phyloP scores from a whole-genome alignment of 2,888 invertebrate genomes.

The Drosophila algonquin region DNA sequence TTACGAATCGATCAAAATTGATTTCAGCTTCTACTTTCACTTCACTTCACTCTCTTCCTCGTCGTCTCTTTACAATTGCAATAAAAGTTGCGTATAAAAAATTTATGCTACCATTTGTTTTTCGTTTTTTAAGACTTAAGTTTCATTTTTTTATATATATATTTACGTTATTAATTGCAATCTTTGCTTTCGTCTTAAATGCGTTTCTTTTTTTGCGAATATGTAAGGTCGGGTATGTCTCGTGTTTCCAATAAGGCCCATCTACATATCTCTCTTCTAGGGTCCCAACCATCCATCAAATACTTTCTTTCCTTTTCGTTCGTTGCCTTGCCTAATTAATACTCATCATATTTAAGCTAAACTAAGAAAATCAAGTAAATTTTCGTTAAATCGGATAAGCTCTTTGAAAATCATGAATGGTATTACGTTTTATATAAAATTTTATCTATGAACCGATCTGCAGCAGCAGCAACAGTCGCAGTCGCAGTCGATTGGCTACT shows the following conservation, averaged over 20 bases:
- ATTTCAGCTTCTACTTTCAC: constrained; percentile 32
- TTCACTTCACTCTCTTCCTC: background rate
- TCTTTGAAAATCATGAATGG: constrained; percentile 41
- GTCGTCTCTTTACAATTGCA: constrained; percentile 66
- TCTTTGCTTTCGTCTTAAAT: constrained; percentile 64
- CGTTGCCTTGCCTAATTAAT: constrained; percentile 60
- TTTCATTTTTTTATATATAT: constrained; percentile 46
- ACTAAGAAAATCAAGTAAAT: constrained; percentile 63
- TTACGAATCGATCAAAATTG: constrained; percentile 54
- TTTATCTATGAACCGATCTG: constrained; percentile 62
- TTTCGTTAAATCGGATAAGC: constrained; percentile 41
- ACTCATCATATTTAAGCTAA: constrained; percentile 55
- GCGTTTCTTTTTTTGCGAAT: constrained; percentile 65
- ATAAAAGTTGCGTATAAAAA: constrained; percentile 77
- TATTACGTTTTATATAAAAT: constrained; percentile 44
- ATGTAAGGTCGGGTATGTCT: constrained; percentile 78
- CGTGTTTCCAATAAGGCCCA: constrained; percentile 50
- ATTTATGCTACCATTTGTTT: constrained; percentile 66
- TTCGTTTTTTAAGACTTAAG: constrained; percentile 57
- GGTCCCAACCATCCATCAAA: constrained; percentile 28
- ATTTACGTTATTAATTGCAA: constrained; percentile 53
- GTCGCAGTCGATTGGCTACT: constrained; percentile 31
- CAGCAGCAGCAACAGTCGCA: constrained; percentile 42
- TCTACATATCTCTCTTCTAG: constrained; percentile 28
- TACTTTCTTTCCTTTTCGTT: constrained; percentile 42